Conservation (phyloP, 2,888 invertebrate genomes). For the Vanessa cardui region DNA sequence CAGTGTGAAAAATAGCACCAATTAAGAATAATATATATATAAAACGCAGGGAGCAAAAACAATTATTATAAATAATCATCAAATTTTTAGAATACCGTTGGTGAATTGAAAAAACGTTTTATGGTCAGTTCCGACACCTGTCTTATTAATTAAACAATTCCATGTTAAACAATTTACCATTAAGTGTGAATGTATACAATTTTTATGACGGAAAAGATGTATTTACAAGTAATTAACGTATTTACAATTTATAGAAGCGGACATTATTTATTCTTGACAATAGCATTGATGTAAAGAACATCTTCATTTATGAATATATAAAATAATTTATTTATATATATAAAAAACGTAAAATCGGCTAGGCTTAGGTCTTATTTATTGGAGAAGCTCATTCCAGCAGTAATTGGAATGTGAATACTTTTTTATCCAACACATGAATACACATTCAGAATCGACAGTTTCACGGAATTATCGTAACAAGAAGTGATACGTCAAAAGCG, state of each 20-base stretch:
- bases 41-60: neutral
- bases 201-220: neutral
- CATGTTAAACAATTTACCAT: neutral
- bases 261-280: neutral
- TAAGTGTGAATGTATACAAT: constrained; percentile 1
- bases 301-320: neutral
- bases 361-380: too few relatives aligned
- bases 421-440: too few relatives aligned
- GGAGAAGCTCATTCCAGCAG: too few relatives aligned
- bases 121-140: neutral
- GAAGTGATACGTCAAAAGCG: too few relatives aligned
- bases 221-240: neutral
- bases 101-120: neutral
- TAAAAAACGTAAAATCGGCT: neutral
- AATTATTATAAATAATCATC: neutral
- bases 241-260: neutral
- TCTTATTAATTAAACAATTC: neutral
- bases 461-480: too few relatives aligned
- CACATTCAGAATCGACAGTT: too few relatives aligned
- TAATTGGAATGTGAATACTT: too few relatives aligned
- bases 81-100: constrained; percentile 18
- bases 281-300: neutral
- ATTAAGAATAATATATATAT: constrained; percentile 26
- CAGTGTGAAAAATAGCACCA: constrained; percentile 29
- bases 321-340: too few relatives aligned